A percentile compares a stretch with the other conserved stretches of the same genome.
Evolutionary conservation across 2,888 invertebrate species (phyloP).

Genomic region (Leucophenga maculata): DNA sequence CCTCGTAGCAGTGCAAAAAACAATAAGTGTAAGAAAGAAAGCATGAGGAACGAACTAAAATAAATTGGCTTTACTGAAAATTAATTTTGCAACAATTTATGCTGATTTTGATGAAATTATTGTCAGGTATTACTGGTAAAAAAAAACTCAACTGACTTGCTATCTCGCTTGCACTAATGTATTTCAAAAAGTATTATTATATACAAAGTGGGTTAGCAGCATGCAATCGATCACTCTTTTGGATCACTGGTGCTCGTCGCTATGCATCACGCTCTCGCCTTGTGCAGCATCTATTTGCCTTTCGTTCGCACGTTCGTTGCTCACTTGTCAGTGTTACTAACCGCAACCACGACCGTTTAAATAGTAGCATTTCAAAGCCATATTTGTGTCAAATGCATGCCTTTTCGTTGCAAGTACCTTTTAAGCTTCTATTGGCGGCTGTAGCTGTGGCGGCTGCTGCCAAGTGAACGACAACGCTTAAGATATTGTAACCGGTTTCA

Average conservation of each 20-base stretch:
- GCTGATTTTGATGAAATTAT: conserved; percentile 53
- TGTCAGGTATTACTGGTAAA: conserved; percentile 32
- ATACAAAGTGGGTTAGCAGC: conserved; percentile 15
- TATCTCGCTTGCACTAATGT: too few relatives aligned
- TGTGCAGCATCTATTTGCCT: background rate
- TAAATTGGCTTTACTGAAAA: background rate
- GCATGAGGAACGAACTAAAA: too few relatives aligned
- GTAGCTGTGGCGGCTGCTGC: too few relatives aligned
- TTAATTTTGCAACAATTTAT: conserved; percentile 37
- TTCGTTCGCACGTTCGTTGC: background rate
- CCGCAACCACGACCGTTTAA: conserved; percentile 21
- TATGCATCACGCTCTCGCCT: background rate
- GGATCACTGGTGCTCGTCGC: conserved; percentile 15
- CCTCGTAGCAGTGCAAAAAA: too few relatives aligned
- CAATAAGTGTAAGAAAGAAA: too few relatives aligned
- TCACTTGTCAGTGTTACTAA: conserved; percentile 23
- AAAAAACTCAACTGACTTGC: conserved; percentile 17
- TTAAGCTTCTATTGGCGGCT: background rate
- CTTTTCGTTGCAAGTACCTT: conserved; percentile 39
- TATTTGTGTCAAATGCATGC: conserved; percentile 58
- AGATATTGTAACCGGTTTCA: conserved; percentile 8
- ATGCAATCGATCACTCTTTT: conserved; percentile 19
- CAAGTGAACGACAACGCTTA: background rate
- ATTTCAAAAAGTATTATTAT: too few relatives aligned
- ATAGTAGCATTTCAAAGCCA: conserved; percentile 31